Evolutionary conservation across 2,113 vertebrate species (phyloP), one percentile per base, ranked within the genome.

Genomic region (Periophthalmodon schlosseri): DNA sequence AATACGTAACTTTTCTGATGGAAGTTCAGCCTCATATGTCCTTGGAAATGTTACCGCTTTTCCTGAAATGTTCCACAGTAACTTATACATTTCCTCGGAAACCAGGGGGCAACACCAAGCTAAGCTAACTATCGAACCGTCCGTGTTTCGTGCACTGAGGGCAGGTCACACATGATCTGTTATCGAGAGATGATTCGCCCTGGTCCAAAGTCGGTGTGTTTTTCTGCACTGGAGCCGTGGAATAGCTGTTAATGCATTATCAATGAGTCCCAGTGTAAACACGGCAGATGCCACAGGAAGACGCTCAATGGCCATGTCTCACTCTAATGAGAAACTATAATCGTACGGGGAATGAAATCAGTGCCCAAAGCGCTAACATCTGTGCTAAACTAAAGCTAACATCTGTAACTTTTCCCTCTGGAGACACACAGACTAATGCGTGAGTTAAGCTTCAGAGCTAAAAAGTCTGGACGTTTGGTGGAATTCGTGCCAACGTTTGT

Each of bases 311-410:
- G 76, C 74, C 81, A 81, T 84, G 81, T 84, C 87, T 84, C 75
- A 70, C 72, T 69, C 87, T 92, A 91, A 93, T 89, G 90, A 92
- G 86, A 87, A 76, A 82, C 64, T 69, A 44, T 87, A 88, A 91
- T 90, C 88, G 86, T 86, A 83, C 72, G 2, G 75, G 78, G 72
- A 77, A 75, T 54, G 71, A 82, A 74, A 60, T 66, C 61, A 8
- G 47, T 70, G 73, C 75, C 69, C 68, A 74, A 77, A 89, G 86
- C 78, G 77, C 82, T 82, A 65, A 76, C 85, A 82, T 81, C 82
- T 88, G 85, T 7, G 49, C 68, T 0, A 28, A 54, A 34, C 57
- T 66, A 70, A 36, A 39, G 69, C 58, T 18, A 77, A 73, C 13
- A 10, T 28, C 3, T 28, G 12, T 14, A 60, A 24, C 57, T 28